These are phyloP conservation scores for Xestobium rufovillosum DNA, from an alignment of 2,888 invertebrate species.

Conservation along the genomic window DNA sequence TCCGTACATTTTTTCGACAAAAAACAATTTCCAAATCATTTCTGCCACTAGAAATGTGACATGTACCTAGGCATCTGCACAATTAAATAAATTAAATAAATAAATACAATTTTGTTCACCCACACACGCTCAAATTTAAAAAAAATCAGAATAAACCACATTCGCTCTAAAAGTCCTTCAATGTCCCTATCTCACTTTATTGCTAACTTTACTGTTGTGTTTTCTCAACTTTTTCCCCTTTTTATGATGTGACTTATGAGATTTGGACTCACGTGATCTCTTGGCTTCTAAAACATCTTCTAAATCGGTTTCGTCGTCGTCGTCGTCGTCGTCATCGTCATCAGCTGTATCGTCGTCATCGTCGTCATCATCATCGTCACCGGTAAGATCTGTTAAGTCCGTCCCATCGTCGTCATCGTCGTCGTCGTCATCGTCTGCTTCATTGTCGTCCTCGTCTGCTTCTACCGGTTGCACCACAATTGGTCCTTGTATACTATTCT, in stretches of 20 bases:
- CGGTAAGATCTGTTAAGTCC: slow-evolving; percentile 35
- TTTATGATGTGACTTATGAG: slow-evolving; percentile 39
- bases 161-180: too few relatives aligned
- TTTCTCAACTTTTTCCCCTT: slow-evolving; percentile 37
- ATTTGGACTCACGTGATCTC: slow-evolving; percentile 83
- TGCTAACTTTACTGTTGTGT: slow-evolving; percentile 32
- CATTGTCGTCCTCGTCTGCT: slow-evolving; percentile 42
- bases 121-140: too few relatives aligned
- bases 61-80: slow-evolving; percentile 44
- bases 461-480: slow-evolving; percentile 37
- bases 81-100: slow-evolving; percentile 26
- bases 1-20: slow-evolving; percentile 15
- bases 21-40: slow-evolving; percentile 7
- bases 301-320: slow-evolving; percentile 59
- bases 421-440: slow-evolving; percentile 40
- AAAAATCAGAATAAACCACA: too few relatives aligned
- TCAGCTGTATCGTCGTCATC: slow-evolving; percentile 56
- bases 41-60: slow-evolving; percentile 41
- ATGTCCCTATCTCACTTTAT: slow-evolving; percentile 34
- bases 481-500: slow-evolving; percentile 32
- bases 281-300: slow-evolving; percentile 63
- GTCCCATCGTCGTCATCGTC: slow-evolving; percentile 47
- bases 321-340: slow-evolving; percentile 60
- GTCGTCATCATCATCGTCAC: slow-evolving; percentile 54
- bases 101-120: too few relatives aligned